Evolutionary conservation across 2,113 vertebrate genomes (phyloP).

Genomic region (Chauna torquata): DNA sequence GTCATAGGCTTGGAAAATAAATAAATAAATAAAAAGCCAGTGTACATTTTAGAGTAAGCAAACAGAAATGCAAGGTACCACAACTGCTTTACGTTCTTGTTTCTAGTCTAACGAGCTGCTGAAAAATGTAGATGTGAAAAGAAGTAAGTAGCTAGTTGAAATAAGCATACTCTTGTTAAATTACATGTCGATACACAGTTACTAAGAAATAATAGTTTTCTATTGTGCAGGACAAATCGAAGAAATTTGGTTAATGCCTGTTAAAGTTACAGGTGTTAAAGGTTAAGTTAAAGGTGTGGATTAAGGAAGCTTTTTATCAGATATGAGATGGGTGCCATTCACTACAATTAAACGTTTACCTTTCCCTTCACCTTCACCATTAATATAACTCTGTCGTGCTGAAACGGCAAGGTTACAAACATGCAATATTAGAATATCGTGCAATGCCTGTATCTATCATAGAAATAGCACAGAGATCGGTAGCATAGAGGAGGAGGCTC

Average conservation of each 20-base stretch:
- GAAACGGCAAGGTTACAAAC: slow-evolving; percentile 16
- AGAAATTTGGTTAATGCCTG: not conserved
- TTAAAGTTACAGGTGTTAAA: too few species aligned
- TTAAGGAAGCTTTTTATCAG: not conserved
- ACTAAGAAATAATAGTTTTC: not conserved
- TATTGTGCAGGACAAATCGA: not conserved
- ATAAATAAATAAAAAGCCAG: not conserved
- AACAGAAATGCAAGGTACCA: not conserved
- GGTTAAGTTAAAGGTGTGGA: too few species aligned
- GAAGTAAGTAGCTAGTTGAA: not conserved
- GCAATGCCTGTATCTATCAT: not conserved
- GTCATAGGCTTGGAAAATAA: not conserved
- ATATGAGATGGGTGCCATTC: not conserved
- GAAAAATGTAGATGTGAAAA: not conserved
- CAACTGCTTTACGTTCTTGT: not conserved
- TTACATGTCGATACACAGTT: not conserved
- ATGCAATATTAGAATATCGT: not conserved
- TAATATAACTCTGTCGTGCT: not conserved
- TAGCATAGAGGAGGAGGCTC: not conserved
- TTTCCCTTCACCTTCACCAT: not conserved
- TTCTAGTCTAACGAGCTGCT: not conserved
- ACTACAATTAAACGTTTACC: slow-evolving; percentile 1
- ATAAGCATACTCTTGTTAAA: not conserved
- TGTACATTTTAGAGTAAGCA: not conserved
- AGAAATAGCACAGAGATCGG: slow-evolving; percentile 9